These are phyloP conservation scores for Zaprionus obscuricornis DNA, from an alignment of 2,888 invertebrate species.

Conservation along the genomic window DNA sequence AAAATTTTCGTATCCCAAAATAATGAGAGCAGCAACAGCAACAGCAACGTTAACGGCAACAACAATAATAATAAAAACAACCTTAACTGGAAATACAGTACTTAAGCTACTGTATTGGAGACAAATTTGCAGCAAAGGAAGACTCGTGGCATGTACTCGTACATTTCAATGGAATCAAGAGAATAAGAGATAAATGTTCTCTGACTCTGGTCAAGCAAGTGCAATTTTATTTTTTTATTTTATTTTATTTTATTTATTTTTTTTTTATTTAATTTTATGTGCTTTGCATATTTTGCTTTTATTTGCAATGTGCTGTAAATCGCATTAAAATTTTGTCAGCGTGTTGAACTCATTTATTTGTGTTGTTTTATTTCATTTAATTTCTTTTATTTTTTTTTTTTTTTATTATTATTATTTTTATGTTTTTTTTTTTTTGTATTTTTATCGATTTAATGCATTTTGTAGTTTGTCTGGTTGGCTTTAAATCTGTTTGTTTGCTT, in stretches of 20 bases:
- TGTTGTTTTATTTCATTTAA: too few relatives aligned
- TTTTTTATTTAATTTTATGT: constrained; percentile 67
- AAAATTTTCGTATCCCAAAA: constrained; percentile 33
- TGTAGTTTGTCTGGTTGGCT: constrained; percentile 42
- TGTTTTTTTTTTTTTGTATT: constrained; percentile 15
- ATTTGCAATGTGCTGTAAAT: constrained; percentile 10
- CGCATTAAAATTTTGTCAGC: constrained; percentile 70
- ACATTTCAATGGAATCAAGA: constrained; percentile 57
- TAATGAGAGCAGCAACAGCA: constrained; percentile 6
- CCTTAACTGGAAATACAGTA: too few relatives aligned
- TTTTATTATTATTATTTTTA: too few relatives aligned
- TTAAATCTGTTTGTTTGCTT: constrained; percentile 43
- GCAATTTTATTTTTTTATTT: too few relatives aligned
- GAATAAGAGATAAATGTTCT: constrained; percentile 62
- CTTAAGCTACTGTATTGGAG: constrained; percentile 63
- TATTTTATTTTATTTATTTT: too few relatives aligned
- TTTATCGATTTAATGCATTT: constrained; percentile 73
- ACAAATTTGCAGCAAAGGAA: constrained; percentile 59
- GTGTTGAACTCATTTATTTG: constrained; percentile 74
- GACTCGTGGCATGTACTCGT: constrained; percentile 35
- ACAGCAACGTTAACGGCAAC: constrained; percentile 1
- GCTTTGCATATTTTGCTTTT: constrained; percentile 70
- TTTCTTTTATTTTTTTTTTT: too few relatives aligned
- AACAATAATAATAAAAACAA: constrained; percentile 27
- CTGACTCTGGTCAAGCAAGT: constrained; percentile 35